phyloP scores from a whole-genome alignment of 1,140 invertebrate species.

The Pectinophora gossypiella region DNA sequence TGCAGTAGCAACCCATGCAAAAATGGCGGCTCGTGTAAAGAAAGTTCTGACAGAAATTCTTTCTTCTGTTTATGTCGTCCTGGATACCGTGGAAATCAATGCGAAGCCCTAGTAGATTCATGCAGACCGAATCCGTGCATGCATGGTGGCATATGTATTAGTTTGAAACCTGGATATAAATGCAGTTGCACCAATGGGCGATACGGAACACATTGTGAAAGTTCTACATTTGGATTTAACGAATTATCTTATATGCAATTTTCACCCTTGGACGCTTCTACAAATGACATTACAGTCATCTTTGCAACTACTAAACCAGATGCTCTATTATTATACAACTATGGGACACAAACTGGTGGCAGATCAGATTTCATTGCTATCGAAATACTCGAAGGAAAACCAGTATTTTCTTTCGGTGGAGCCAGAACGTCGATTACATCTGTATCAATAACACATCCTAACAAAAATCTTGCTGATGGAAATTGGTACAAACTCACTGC shows the following conservation, averaged over 20 bases:
- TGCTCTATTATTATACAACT: conserved; percentile 92
- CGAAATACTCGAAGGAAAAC: conserved; percentile 88
- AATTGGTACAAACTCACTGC: conserved; percentile 94
- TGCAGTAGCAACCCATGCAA: conserved; percentile 90
- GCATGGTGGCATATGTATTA: conserved; percentile 89
- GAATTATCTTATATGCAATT: conserved; percentile 94
- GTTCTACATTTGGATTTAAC: conserved; percentile 91
- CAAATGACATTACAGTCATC: conserved; percentile 92
- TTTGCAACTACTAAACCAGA: conserved; percentile 93
- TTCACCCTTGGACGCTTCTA: conserved; percentile 87
- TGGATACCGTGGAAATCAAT: conserved; percentile 91
- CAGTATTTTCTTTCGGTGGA: conserved; percentile 93
- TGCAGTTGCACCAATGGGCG: conserved; percentile 91
- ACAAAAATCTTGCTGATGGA: conserved; percentile 86
- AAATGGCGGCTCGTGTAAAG: conserved; percentile 93
- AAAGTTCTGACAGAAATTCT: conserved; percentile 88
- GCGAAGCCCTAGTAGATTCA: conserved; percentile 89
- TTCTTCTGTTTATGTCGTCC: conserved; percentile 94
- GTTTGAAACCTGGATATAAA: conserved; percentile 87
- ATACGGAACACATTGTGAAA: conserved; percentile 94
- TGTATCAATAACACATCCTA: conserved; percentile 79
- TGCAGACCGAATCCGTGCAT: conserved; percentile 94
- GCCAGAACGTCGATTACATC: conserved; percentile 89
- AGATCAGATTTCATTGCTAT: conserved; percentile 94
- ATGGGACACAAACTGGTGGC: conserved; percentile 89